Base-by-base conservation (phyloP, 2,888 invertebrate genomes). In the Pseudococcus jackbeardsleyi region DNA sequence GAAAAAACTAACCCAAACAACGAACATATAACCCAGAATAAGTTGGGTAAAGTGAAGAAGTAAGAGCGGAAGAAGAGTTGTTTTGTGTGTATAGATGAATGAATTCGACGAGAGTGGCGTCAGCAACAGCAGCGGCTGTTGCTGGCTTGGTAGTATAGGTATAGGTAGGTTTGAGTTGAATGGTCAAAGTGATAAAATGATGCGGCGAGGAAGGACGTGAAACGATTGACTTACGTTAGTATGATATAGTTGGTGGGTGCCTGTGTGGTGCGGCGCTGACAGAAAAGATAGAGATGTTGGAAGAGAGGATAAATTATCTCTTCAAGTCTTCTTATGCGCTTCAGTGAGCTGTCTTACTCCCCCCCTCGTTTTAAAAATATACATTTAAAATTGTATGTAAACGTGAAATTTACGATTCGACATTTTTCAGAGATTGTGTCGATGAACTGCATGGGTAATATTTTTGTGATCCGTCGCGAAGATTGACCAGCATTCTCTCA, bases 31-130 rank as follows among this genome's bases (percentile, higher is more conserved):
- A 72, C 17, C 72, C 72, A 33, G 72, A 72, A 72, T 72, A 72
- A 72, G 72, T 12, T 64, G 64, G 3, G 1, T 19, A 64, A 64
- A 64, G 22, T 22, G 11, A 33, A 17, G 15, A 17, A 5, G 39
- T 17, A 39, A 33, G 72, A 33, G 72, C 33, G 5, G 72, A 17
- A 33, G 15, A 72, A 33, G 33, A 33, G 33, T 17, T 5, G 72
- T 33, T 72, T 26, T 72, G 33, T 22, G 64, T 68, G 72, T 72
- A 33, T 72, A 17, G 72, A 72, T 72, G 72, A 72, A 72, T 72
- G 72, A 72, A 33, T 64, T 19, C 22, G 64, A 64, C 64, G 5
- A 15, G 64, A 64, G 64, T 22, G 9, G 19, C 22, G 9, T 19
- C 64, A n/a, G 17, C 50, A n/a, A 8, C n/a, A 59, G 9, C 19